Evolutionary conservation across 2,113 vertebrate species (phyloP).

Genomic region (Forbesichthys agassizii): DNA sequence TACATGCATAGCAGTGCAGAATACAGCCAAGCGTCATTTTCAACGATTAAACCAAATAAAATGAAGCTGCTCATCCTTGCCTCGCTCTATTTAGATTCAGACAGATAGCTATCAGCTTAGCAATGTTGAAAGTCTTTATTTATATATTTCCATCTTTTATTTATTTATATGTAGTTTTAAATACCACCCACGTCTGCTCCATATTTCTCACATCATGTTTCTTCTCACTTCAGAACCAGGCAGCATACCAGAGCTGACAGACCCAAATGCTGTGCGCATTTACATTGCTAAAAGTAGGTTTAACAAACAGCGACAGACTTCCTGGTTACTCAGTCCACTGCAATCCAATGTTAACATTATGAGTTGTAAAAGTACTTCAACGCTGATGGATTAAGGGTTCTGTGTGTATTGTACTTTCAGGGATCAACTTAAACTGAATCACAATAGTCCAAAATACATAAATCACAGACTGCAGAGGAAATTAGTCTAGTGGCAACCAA

Average conservation of each 20-base stretch:
- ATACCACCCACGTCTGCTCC: constrained; percentile 77
- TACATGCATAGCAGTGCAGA: constrained; percentile 12
- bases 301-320: constrained; percentile 36
- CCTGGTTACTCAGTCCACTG: constrained; percentile 7
- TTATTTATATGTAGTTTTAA: constrained; percentile 78
- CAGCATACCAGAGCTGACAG: constrained; percentile 67
- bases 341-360: not conserved
- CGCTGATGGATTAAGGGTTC: too few species aligned
- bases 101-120: constrained; percentile 64
- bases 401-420: too few species aligned
- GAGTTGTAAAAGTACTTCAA: too few species aligned
- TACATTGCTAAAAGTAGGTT: constrained; percentile 61
- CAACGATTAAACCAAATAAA: constrained; percentile 47
- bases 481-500: too few species aligned
- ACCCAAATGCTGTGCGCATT: constrained; percentile 66
- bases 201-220: constrained; percentile 67
- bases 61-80: constrained; percentile 53
- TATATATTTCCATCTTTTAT: constrained; percentile 72
- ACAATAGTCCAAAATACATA: too few species aligned
- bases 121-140: constrained; percentile 62
- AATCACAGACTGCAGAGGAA: too few species aligned
- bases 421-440: too few species aligned
- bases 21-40: constrained; percentile 17
- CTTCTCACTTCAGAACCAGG: constrained; percentile 54
- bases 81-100: constrained; percentile 39